Conservation (phyloP, 2,797 vertebrate species). For the Halcyon badia region DNA sequence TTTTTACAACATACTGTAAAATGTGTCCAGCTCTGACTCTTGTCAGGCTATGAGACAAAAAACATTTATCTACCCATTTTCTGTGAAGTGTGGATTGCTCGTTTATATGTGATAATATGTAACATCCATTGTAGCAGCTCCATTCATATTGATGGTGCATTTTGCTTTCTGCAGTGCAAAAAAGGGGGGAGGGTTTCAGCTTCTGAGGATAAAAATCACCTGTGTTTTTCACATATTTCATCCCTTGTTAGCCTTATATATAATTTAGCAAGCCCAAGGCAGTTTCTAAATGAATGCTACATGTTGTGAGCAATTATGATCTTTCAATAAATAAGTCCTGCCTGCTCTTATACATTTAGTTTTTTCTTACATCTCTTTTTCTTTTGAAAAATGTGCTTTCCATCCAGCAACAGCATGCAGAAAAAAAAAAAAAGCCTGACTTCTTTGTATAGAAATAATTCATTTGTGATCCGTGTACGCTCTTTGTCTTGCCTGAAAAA, state of each 20-base stretch:
- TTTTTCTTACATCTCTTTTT: neutral
- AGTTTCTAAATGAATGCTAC: constrained; percentile 15
- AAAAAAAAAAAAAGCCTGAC: neutral
- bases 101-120: neutral
- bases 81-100: neutral
- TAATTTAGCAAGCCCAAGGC: neutral
- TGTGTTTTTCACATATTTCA: constrained; percentile 8
- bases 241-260: neutral
- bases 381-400: neutral
- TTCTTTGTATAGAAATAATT: neutral
- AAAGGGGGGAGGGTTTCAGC: neutral
- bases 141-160: neutral
- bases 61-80: neutral
- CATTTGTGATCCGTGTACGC: neutral
- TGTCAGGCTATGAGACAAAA: neutral
- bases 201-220: neutral
- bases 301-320: neutral
- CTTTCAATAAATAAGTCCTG: neutral
- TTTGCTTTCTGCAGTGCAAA: neutral
- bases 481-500: neutral
- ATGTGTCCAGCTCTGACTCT: neutral
- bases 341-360: neutral
- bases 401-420: neutral
- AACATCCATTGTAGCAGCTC: neutral
- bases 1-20: neutral